Percentiles rank a stretch among this genome's conserved stretches.
These are phyloP conservation scores for Vanessa atalanta DNA, from an alignment of 1,140 invertebrate genomes.

Conservation along the genomic window DNA sequence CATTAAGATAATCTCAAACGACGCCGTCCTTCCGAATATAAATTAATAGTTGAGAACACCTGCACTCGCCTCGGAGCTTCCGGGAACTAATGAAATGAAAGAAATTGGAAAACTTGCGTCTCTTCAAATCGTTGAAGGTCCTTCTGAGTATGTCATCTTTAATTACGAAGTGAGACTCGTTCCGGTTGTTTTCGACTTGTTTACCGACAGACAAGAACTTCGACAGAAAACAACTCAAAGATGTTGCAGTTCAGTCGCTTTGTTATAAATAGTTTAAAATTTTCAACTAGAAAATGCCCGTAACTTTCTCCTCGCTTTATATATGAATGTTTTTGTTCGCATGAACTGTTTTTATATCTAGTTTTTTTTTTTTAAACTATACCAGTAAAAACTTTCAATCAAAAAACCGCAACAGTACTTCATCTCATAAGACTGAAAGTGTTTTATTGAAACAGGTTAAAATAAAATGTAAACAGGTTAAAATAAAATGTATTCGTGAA, in stretches of 20 bases:
- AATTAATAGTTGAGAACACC: slow-evolving; percentile 43
- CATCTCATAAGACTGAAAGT: not conserved
- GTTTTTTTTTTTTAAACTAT: not conserved
- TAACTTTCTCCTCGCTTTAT: not conserved
- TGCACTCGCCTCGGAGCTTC: slow-evolving; percentile 24
- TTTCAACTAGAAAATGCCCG: slow-evolving; percentile 7
- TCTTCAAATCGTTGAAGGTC: slow-evolving; percentile 17
- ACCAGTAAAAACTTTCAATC: not conserved
- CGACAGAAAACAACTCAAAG: slow-evolving; percentile 14
- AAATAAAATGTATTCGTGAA: too few relatives aligned
- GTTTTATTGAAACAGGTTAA: too few relatives aligned
- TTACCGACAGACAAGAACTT: slow-evolving; percentile 5
- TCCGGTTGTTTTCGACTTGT: slow-evolving; percentile 12
- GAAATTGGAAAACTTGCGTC: slow-evolving; percentile 25
- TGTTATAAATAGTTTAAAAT: slow-evolving; percentile 17
- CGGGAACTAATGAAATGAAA: slow-evolving; percentile 24
- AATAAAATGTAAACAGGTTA: too few relatives aligned
- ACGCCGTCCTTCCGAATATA: slow-evolving; percentile 39
- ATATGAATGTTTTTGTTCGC: slow-evolving; percentile 3
- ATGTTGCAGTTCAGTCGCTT: slow-evolving; percentile 11
- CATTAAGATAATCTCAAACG: slow-evolving; percentile 43
- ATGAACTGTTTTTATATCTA: not conserved
- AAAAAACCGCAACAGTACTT: not conserved
- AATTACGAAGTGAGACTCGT: slow-evolving; percentile 6
- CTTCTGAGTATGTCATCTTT: slow-evolving; percentile 16